Conservation (phyloP, 2,113 vertebrate species). For the Empidonax traillii region DNA sequence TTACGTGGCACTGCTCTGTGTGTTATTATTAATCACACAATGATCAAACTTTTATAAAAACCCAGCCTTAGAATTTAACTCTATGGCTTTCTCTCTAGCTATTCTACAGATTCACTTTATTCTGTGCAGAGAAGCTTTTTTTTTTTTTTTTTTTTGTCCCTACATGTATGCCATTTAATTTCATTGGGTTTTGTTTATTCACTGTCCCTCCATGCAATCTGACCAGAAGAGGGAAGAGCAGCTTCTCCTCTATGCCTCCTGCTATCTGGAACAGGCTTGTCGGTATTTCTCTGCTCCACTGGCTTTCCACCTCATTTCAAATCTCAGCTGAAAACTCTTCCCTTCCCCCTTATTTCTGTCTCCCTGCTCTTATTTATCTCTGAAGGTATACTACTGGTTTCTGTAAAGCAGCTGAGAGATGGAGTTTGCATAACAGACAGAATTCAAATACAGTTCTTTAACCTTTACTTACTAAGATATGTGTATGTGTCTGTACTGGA, state of each 20-base stretch:
- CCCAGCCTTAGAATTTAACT: background rate
- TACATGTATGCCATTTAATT: background rate
- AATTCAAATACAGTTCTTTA: background rate
- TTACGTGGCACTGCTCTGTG: background rate
- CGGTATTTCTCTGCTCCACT: background rate
- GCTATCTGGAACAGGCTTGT: background rate
- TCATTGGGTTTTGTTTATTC: background rate
- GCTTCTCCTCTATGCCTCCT: background rate
- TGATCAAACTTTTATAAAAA: background rate
- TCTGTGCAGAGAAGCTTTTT: background rate
- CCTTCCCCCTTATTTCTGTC: background rate
- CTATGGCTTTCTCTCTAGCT: background rate
- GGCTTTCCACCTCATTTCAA: constrained; percentile 1
- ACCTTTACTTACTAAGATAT: background rate
- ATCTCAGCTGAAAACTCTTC: background rate
- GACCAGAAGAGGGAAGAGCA: background rate
- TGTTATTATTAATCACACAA: background rate
- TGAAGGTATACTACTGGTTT: background rate
- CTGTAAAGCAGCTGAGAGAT: background rate
- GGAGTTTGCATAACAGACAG: background rate
- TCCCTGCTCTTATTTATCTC: background rate
- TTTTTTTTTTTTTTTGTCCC: background rate
- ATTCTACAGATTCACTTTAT: background rate
- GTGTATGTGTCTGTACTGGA: background rate
- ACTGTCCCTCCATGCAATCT: background rate